These are phyloP conservation scores for Polyommatus icarus DNA, from an alignment of 2,888 invertebrate species.

Conservation along the genomic window DNA sequence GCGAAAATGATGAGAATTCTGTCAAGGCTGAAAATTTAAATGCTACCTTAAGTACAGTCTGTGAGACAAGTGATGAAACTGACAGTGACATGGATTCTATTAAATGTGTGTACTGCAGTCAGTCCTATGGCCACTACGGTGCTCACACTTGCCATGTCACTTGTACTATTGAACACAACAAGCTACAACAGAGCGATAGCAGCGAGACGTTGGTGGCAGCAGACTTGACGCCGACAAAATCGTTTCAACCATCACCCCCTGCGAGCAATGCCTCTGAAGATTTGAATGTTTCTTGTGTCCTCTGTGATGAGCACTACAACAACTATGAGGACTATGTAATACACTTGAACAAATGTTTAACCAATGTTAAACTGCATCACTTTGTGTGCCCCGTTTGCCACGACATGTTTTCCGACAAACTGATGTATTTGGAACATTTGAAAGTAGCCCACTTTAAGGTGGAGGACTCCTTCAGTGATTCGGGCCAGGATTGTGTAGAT, in stretches of 20 bases:
- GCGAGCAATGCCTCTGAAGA: conserved; percentile 44
- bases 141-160: conserved; percentile 67
- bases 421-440: conserved; percentile 64
- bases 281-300: conserved; percentile 65
- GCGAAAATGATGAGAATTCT: conserved; percentile 66
- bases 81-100: conserved; percentile 75
- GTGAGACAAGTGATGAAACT: conserved; percentile 71
- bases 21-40: conserved; percentile 53
- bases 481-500: conserved; percentile 67
- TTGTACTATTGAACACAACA: conserved; percentile 69
- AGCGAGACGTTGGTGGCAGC: conserved; percentile 71
- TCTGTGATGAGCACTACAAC: conserved; percentile 69
- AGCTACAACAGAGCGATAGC: conserved; percentile 64
- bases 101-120: conserved; percentile 70
- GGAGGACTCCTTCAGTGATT: conserved; percentile 47
- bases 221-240: conserved; percentile 50
- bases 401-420: conserved; percentile 68
- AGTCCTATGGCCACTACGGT: conserved; percentile 64
- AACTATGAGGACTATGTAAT: conserved; percentile 65
- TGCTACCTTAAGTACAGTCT: conserved; percentile 42
- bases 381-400: conserved; percentile 73
- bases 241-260: conserved; percentile 42
- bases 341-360: conserved; percentile 71
- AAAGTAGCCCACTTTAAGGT: conserved; percentile 59
- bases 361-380: conserved; percentile 72